Evolutionary conservation across 1,140 invertebrate species (phyloP), one percentile per base, ranked within the genome.

Genomic region (Zelostemma sp.): DNA sequence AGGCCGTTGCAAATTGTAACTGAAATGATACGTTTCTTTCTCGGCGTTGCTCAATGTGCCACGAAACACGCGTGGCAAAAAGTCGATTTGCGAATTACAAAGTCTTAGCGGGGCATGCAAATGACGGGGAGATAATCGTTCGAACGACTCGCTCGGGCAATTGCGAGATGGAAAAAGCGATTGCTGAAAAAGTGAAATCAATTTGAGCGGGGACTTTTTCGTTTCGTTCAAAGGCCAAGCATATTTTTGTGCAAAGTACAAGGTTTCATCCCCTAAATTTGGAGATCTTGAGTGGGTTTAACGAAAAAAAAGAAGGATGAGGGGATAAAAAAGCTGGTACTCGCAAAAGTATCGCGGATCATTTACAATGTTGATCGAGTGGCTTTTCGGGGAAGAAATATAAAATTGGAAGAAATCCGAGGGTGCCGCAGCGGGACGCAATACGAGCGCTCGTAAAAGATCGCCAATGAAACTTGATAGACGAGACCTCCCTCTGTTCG

Each of bases 401-500:
- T 11, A 11, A 31, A 31, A 31, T 31, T 11, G 28, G 28, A 12
- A 11, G 14, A 40, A 40, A 15, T 12, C 5, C 11, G n/a, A 4
- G 5, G n/a, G 35, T 2, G n/a, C 35, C 21, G n/a, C 6, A 28
- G 8, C 21, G 18, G n/a, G 45, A 48, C 17, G 45, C 21, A 49
- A 49, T 31, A 31, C 12, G n/a, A 19, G 25, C 25, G 47, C 47
- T 31, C 47, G 47, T 49, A 49, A 49, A 19, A 49, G 45, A 21
- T 17, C 19, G 17, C 45, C 16, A 49, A 49, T 49, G 47, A 49
- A 49, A 31, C 47, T 16, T 21, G 19, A 49, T 49, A 49, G 47
- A 49, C 25, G 31, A 49, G 47, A 49, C 47, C 47, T 49, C 47
- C 47, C 47, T 49, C 47, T 31, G 25, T 19, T 31, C 25, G n/a